A percentile compares a stretch with the other conserved stretches of the same genome.
Conservation (phyloP, 2,888 invertebrate genomes). For the Zhengitettix transpicula region DNA sequence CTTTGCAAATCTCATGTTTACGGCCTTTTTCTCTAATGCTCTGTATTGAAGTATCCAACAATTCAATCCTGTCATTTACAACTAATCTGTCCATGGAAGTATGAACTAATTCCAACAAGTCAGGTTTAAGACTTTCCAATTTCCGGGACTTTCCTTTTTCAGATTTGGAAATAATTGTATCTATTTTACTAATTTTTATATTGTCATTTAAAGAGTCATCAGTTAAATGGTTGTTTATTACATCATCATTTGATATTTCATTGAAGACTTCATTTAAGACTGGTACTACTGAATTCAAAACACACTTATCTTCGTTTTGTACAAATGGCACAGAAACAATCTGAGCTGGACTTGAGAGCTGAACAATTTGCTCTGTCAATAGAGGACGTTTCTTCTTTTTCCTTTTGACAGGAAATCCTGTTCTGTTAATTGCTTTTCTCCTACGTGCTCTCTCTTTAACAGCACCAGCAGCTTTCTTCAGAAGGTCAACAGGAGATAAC, state of each 20-base stretch:
- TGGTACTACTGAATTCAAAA: not conserved
- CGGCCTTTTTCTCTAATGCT: not conserved
- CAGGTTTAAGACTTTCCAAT: not conserved
- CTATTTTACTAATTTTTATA: not conserved
- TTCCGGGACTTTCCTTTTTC: not conserved
- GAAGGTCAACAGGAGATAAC: slow-evolving; percentile 15
- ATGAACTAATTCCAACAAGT: not conserved
- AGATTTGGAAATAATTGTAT: not conserved
- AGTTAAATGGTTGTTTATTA: not conserved
- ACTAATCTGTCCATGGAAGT: not conserved
- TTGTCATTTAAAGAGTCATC: not conserved
- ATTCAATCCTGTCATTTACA: not conserved
- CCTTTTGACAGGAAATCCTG: slow-evolving; percentile 73
- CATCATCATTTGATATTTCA: not conserved
- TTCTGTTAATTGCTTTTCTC: slow-evolving; percentile 66
- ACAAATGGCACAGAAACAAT: not conserved
- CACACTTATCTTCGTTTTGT: not conserved
- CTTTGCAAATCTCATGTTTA: not conserved
- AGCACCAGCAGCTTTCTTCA: slow-evolving; percentile 15
- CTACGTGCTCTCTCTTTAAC: slow-evolving; percentile 37
- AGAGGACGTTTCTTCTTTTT: slow-evolving; percentile 55
- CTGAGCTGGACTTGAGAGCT: not conserved
- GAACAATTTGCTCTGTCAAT: not conserved
- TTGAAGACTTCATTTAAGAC: slow-evolving; percentile 5
- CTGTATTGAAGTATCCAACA: not conserved